Evolutionary conservation across 2,888 invertebrate species (phyloP), one percentile per base, ranked within the genome.

Genomic region (Harpalus rubripes): DNA sequence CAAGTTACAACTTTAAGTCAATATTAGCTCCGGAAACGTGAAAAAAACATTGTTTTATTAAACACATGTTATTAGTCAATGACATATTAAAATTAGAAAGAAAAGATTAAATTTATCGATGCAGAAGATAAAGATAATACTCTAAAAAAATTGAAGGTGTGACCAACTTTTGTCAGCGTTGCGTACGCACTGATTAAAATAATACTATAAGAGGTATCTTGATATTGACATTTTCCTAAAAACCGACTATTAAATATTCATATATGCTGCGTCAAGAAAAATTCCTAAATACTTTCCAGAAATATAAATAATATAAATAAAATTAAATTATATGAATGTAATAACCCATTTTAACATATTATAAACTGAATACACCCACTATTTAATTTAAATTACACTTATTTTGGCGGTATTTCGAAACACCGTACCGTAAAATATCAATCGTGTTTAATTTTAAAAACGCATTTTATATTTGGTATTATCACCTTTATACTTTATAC

Each of bases 1-100:
- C 72, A 44, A 16, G 18, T 74, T 7, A 41, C 44, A 15, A 16
- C 12, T 74, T 74, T 74, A 44, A 52, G 72, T 74, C 72, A 74
- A 74, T 74, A 74, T 74, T 44, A 18, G 41, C 44, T 44, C 41
- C 72, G 72, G 10, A 74, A 44, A 18, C 8, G 22, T 18, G 15
- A 44, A 74, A 74, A 74, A 74, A 41, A 72, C n/a, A 12, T 10
- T 52, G 44, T 74, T 44, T 44, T 44, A 16, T 18, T 44, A 74
- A 74, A 16, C 16, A 74, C 68, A 68, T 68, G 26, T 39, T 74
- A 15, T 8, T 12, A 44, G 44, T 52, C 10, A 32, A 52, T 12
- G 12, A 6, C 12, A 52, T 52, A 52, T 52, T 52, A 52, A 52
- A 52, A 52, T 52, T 52, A 52, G 44, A 8, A 52, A 52, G 2